phyloP scores from a whole-genome alignment of 2,113 vertebrate species.

The Silurus asotus region DNA sequence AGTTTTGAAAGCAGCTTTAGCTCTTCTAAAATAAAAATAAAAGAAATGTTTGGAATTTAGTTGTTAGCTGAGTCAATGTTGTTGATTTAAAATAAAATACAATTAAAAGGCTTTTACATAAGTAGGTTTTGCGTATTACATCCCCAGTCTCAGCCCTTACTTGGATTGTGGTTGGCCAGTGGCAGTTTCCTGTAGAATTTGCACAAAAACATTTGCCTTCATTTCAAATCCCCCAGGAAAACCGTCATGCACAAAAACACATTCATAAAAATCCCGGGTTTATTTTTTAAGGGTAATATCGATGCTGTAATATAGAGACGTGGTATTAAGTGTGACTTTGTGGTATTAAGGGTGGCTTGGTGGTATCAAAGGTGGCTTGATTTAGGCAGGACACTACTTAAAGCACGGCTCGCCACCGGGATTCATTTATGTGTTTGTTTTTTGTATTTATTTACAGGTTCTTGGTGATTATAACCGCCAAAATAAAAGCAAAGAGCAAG shows the following conservation, averaged over 20 bases:
- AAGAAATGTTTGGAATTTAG: not conserved
- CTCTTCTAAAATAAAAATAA: not conserved
- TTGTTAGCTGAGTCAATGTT: not conserved
- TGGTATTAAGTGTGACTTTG: too few relatives aligned
- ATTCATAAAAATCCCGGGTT: too few relatives aligned
- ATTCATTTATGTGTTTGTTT: not conserved
- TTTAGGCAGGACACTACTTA: too few relatives aligned
- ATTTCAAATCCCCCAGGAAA: too few relatives aligned
- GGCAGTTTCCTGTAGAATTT: too few relatives aligned
- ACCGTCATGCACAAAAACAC: too few relatives aligned
- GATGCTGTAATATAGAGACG: too few relatives aligned
- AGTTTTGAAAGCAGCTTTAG: not conserved
- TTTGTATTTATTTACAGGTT: constrained; percentile 74
- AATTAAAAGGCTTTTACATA: not conserved
- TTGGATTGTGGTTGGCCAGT: not conserved
- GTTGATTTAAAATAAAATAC: not conserved
- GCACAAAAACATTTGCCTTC: too few relatives aligned
- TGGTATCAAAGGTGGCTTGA: too few relatives aligned
- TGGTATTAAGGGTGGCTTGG: too few relatives aligned
- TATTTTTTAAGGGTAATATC: too few relatives aligned
- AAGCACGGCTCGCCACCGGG: too few relatives aligned
- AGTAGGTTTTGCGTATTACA: not conserved
- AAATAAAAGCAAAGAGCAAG: constrained; percentile 79
- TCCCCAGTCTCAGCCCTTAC: not conserved
- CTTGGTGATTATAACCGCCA: constrained; percentile 91